Evolutionary conservation across 2,888 invertebrate genomes (phyloP).

Genomic region (Osedax frankpressi): DNA sequence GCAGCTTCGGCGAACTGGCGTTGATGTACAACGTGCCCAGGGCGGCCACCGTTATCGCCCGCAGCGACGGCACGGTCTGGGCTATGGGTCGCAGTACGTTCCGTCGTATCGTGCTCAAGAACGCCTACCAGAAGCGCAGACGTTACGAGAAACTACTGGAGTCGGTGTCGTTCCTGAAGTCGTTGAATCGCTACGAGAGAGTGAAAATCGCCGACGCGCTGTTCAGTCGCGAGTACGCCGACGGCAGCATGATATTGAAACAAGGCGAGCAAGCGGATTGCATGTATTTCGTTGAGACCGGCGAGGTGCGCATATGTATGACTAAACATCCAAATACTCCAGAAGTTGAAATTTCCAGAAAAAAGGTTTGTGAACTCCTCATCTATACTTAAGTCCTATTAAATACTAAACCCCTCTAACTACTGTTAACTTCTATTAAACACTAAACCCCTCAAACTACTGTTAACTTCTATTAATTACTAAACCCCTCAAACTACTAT

Average conservation of each 20-base stretch:
- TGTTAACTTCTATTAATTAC: too few relatives aligned
- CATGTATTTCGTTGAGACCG: slow-evolving; percentile 89
- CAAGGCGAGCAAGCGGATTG: slow-evolving; percentile 74
- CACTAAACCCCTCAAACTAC: too few relatives aligned
- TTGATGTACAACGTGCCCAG: slow-evolving; percentile 3
- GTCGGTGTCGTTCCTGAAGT: slow-evolving; percentile 10
- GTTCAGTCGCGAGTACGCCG: slow-evolving; percentile 59
- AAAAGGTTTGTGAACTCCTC: too few relatives aligned
- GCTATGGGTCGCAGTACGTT: background rate
- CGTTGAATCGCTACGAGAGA: slow-evolving; percentile 66
- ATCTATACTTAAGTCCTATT: too few relatives aligned
- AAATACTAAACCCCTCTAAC: too few relatives aligned
- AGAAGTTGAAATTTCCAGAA: background rate
- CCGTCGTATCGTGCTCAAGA: background rate
- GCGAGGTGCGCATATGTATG: slow-evolving; percentile 63
- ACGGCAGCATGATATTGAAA: slow-evolving; percentile 65
- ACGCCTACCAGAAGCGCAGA: background rate
- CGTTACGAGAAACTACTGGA: background rate
- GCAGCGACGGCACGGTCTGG: background rate
- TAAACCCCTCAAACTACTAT: too few relatives aligned
- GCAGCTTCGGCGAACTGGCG: background rate
- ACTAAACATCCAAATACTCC: background rate
- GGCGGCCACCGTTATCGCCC: background rate
- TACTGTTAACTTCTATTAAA: too few relatives aligned
- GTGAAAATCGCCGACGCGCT: slow-evolving; percentile 88